Conservation (phyloP, 2,888 invertebrate genomes). For the Machimus atricapillus region DNA sequence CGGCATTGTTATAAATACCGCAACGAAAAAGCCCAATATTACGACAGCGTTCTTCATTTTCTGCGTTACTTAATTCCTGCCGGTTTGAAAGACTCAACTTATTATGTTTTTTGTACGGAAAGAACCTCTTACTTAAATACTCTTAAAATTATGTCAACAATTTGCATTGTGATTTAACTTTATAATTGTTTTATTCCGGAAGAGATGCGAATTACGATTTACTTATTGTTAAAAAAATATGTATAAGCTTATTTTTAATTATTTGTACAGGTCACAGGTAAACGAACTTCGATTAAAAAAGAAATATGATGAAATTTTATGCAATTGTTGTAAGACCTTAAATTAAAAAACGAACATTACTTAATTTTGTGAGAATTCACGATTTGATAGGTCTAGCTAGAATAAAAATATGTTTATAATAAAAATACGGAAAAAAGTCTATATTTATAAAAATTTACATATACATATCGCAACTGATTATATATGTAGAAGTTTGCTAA, state of each 20-base stretch:
- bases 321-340: neutral
- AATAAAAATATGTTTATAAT: too few species aligned
- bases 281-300: neutral
- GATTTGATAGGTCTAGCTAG: too few species aligned
- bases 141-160: neutral
- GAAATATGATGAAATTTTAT: neutral
- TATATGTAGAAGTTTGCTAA: neutral
- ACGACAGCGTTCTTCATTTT: neutral
- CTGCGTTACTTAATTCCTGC: neutral
- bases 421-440: too few species aligned
- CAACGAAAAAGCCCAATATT: neutral
- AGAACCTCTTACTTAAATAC: neutral
- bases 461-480: neutral
- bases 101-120: neutral
- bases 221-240: neutral
- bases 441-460: neutral
- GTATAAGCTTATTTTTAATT: neutral
- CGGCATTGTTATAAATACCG: neutral
- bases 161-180: neutral
- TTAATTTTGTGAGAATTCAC: too few species aligned
- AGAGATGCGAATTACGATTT: neutral
- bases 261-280: neutral
- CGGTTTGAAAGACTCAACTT: neutral
- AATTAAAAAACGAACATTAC: neutral
- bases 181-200: neutral